Evolutionary conservation across 2,797 vertebrate species (phyloP), one percentile per base, ranked within the genome.

Genomic region (Pelobates cultripes): DNA sequence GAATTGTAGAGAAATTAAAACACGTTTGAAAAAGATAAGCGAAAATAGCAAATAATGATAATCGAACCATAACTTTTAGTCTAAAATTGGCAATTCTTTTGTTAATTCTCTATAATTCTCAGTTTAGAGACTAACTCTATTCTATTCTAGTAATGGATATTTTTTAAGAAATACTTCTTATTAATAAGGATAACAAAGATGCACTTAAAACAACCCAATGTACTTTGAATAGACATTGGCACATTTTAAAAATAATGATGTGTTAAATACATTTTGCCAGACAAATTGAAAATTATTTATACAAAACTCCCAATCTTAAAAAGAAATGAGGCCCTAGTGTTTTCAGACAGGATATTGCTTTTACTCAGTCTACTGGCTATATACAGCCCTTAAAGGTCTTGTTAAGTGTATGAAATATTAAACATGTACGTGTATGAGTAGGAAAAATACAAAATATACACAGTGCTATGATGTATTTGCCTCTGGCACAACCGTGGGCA

Each of bases 231-330:
- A 64, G 17, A 64, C 17, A 40, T 64, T 64, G 61, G 61, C 61
- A 64, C n/a, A 40, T 28, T 64, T 28, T 17, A 64, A 64, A 28
- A 64, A 64, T 64, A 64, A 64, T 64, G 61, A 64, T 64, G 61
- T 64, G 61, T 64, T 64, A 14, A 64, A 64, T n/a, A 40, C 14
- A 64, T 64, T 64, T 64, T 64, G 61, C 61, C 61, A 40, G 66
- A 42, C 71, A 78, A 72, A 57, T 71, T 81, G 85, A 60, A 69
- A 85, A 70, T 55, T 63, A 83, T 61, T 69, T 87, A 73, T 81
- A 85, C 84, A 88, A 90, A 75, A 42, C 28, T 53, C 83, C 69
- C 83, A 80, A 85, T 78, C 77, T 87, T 66, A 0, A 81, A 87
- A 85, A 80, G 68, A 88, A 79, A 86, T 2, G 0, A 85, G 81